Evolutionary conservation across 2,888 invertebrate genomes (phyloP).

Genomic region (Zele albiditarsus): DNA sequence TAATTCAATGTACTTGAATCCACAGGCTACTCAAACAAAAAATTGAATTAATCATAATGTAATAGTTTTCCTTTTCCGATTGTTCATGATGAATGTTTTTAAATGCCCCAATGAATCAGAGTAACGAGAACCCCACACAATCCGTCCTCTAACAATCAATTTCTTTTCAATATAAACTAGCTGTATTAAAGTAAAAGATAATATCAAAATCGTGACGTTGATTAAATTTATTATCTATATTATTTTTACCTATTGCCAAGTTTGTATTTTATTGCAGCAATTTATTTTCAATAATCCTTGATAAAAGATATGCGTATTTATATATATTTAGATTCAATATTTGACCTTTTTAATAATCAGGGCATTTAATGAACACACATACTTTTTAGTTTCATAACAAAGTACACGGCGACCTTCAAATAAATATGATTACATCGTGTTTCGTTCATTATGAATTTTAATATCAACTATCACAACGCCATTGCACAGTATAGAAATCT

Average conservation of each 20-base stretch:
- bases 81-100: conserved; percentile 14
- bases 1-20: background rate
- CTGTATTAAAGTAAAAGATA: background rate
- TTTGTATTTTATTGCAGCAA: background rate
- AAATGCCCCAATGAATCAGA: background rate
- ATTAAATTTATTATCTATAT: background rate
- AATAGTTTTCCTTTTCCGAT: background rate
- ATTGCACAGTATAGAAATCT: conserved; percentile 32
- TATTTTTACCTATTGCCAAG: background rate
- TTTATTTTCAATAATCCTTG: background rate
- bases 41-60: background rate
- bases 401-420: conserved; percentile 38
- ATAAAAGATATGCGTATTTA: background rate
- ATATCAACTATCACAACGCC: conserved; percentile 35
- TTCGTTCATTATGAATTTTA: conserved; percentile 41
- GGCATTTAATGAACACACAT: conserved; percentile 30
- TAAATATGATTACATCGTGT: conserved; percentile 35
- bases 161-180: conserved; percentile 1
- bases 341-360: conserved; percentile 32
- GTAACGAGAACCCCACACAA: conserved; percentile 37
- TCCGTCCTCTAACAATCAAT: conserved; percentile 42
- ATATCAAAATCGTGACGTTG: background rate
- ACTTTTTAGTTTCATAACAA: conserved; percentile 34
- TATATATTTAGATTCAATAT: background rate
- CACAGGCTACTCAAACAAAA: background rate